Base-by-base conservation (phyloP, 2,113 vertebrate species). In the Gyps fulvus region DNA sequence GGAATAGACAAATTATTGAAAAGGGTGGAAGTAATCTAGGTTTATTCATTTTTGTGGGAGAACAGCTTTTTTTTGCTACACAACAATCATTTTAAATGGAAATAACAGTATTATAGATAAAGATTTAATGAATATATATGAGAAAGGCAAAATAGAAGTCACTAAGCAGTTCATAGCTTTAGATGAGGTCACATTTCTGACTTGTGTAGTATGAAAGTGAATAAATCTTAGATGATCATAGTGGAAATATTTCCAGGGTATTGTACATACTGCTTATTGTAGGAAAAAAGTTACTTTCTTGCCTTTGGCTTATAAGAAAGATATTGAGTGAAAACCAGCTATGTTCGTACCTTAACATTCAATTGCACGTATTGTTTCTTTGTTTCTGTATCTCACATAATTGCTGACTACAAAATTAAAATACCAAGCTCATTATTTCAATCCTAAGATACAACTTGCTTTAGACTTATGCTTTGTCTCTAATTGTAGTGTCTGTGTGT, bases 401-500 rank as follows among this genome's bases (percentile, higher is more conserved):
- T 73, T 87, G 57, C 82, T 96, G 94, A 87, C 69, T 82, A 82
- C 73, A 95, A 91, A 95, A 93, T 95, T 90, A 87, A 90, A 91
- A 95, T 86, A 85, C 63, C 69, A 74, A 87, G 61, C 93, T 96
- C 90, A 42, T 97, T 96, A 97, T 97, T 97, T 85, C 77, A 93
- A 6, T 59, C 93, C 83, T 76, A 59, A 94, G 32, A 87, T 87
- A 93, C 45, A 96, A 78, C 43, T 86, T 94, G 59, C 77, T 95
- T 96, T 93, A 97, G 96, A 98, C 94, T 97, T 97, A 83, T 58
- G 86, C 79, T 97, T 96, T 94, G 90, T 93, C 83, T 97, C 79
- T 98, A 96, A 98, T 96, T 96, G 84, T 95, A 82, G 72, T 97
- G 94, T 96, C 95, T 96, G 77, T 89, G 74, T 87, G 95, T 95